Base-by-base conservation (phyloP, 2,888 invertebrate species). In the Lithophane ornitopus region DNA sequence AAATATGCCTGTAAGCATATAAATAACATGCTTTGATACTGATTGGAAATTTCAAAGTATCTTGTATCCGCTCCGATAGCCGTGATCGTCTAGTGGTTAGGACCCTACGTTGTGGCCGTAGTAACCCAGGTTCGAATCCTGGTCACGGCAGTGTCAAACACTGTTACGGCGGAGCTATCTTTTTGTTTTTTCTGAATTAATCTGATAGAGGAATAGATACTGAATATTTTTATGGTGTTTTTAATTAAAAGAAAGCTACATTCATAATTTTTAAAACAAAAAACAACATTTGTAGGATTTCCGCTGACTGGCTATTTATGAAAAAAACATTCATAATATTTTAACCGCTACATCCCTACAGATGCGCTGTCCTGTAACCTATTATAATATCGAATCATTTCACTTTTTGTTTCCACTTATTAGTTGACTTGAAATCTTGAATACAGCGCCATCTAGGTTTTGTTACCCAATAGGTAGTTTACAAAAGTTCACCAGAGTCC, bases 61-160 rank as follows among this genome's bases (percentile, higher is more conserved):
- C 0, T 0, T 0, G 0, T 19, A 75, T 0, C 14, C 0, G 94
- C 94, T 94, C 94, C 94, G 91, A 88, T 90, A 97, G 97, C 97
- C 97, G 97, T 97, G 97, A 97, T 97, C 97, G 97, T 97, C 97
- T 97, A 97, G 97, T 97, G 97, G 97, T 97, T 97, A 97, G 97
- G 97, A 97, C 97, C 97, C 97, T 97, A 97, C 97, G 97, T 97
- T 97, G 97, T 97, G 97, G 97, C 97, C 97, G 97, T 97, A 97
- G 97, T 97, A 97, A 97, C 97, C 97, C 97, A 97, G 97, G 97
- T 97, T 97, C 97, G 97, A 97, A 97, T 97, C 97, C 97, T 97
- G 97, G 97, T 97, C 97, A 97, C 97, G 97, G 97, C 97, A 96
- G 92, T 92, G 94, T 84, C 26, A 34, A 3, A 75, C 94, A 94